A percentile compares a stretch with the other conserved stretches of the same genome.
These are phyloP conservation scores for Euplagia quadripunctaria DNA, from an alignment of 2,888 invertebrate species.

Conservation along the genomic window DNA sequence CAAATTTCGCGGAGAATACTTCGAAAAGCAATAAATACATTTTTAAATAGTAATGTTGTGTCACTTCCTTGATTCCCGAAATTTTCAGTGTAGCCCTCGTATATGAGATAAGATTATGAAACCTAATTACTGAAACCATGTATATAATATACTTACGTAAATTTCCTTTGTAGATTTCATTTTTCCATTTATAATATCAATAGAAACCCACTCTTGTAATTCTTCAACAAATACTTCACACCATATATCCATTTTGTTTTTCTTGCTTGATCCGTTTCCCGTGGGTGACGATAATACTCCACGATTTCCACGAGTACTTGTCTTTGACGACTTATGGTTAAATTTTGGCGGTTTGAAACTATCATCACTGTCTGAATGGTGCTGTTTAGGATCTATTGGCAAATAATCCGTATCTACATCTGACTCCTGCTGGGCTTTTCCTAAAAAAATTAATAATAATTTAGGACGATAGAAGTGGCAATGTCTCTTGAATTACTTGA, in stretches of 20 bases:
- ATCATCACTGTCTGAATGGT: constrained; percentile 69
- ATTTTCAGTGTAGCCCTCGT: too few relatives aligned
- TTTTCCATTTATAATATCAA: constrained; percentile 92
- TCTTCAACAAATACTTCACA: constrained; percentile 95
- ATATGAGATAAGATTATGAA: too few relatives aligned
- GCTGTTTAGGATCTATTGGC: constrained; percentile 68
- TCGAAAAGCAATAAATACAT: too few relatives aligned
- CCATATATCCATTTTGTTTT: constrained; percentile 91
- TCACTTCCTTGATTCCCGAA: too few relatives aligned
- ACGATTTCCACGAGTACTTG: constrained; percentile 79
- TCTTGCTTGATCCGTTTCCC: constrained; percentile 83
- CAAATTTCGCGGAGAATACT: too few relatives aligned
- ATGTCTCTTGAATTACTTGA: too few relatives aligned
- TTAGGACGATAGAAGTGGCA: too few relatives aligned
- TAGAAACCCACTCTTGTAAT: constrained; percentile 95
- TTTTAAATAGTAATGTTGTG: too few relatives aligned
- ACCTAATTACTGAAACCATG: too few relatives aligned
- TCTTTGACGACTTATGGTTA: constrained; percentile 59
- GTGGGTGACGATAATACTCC: constrained; percentile 90
- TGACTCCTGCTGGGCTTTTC: constrained; percentile 68
- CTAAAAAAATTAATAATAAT: constrained; percentile 50
- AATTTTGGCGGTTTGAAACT: constrained; percentile 75
- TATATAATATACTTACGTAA: constrained; percentile 88
- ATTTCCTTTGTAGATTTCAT: constrained; percentile 92
- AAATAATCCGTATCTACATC: constrained; percentile 85